A percentile compares a stretch with the other conserved stretches of the same genome.
phyloP scores from a whole-genome alignment of 2,113 vertebrate genomes.

The Rhynchomys soricoides region DNA sequence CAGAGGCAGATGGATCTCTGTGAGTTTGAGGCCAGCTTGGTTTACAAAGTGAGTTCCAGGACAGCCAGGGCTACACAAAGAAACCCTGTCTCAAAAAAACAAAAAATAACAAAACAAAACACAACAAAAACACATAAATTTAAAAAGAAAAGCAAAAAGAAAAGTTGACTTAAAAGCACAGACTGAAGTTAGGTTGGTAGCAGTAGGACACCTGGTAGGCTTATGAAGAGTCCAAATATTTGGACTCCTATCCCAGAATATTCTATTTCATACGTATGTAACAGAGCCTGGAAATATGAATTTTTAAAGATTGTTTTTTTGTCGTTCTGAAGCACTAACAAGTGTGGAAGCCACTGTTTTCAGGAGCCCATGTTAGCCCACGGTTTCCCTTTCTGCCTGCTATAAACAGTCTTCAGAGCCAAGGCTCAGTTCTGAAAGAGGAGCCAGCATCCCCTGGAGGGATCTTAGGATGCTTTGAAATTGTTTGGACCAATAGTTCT shows the following conservation, averaged over 20 bases:
- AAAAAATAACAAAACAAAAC: too few relatives aligned
- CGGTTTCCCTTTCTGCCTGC: not conserved
- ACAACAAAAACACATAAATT: too few relatives aligned
- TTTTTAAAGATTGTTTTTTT: not conserved
- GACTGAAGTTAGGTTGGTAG: not conserved
- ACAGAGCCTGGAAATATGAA: not conserved
- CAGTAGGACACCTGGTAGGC: not conserved
- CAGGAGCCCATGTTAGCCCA: not conserved
- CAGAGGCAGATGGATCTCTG: not conserved
- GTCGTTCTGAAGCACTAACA: not conserved
- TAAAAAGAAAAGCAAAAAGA: not conserved
- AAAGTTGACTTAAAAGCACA: not conserved
- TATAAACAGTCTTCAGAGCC: conserved; percentile 33
- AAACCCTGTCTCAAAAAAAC: not conserved
- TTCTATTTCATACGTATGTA: not conserved
- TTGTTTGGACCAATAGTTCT: conserved; percentile 18
- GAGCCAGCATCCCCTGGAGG: not conserved
- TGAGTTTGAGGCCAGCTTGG: not conserved
- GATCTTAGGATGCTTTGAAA: conserved; percentile 5
- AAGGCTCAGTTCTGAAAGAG: not conserved
- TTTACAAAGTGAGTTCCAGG: not conserved
- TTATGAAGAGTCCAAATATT: not conserved
- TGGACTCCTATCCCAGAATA: not conserved
- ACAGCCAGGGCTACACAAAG: not conserved
- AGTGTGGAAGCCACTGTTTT: conserved; percentile 7